Evolutionary conservation across 2,888 invertebrate genomes (phyloP).

Genomic region (Noctua janthe): DNA sequence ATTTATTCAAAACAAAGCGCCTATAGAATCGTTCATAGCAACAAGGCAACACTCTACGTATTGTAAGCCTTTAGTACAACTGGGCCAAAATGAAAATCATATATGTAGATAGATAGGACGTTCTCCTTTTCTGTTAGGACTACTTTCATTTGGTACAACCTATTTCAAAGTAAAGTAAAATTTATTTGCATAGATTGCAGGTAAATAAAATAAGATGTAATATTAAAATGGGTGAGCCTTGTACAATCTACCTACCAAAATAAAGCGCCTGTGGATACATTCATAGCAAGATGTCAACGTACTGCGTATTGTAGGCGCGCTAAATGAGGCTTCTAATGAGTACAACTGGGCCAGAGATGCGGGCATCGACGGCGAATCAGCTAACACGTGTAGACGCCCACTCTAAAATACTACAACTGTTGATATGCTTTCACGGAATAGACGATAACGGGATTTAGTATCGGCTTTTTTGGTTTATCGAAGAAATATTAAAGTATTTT

Average conservation of each 20-base stretch:
- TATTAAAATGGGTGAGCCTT: too few species aligned
- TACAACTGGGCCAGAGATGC: slow-evolving; percentile 1
- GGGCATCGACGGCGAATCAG: slow-evolving; percentile 16
- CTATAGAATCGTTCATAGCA: slow-evolving; percentile 26
- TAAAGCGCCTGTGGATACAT: slow-evolving; percentile 15
- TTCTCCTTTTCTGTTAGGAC: neutral
- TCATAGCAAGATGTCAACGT: slow-evolving; percentile 38
- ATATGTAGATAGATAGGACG: neutral
- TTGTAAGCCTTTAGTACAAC: slow-evolving; percentile 14
- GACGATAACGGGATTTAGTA: neutral
- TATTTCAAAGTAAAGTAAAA: too few species aligned
- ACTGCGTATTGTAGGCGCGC: slow-evolving; percentile 48
- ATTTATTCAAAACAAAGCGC: neutral
- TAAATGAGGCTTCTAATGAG: slow-evolving; percentile 16
- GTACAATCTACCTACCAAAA: too few species aligned
- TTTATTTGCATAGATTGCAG: too few species aligned
- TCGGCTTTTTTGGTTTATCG: neutral
- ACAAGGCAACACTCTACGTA: slow-evolving; percentile 42
- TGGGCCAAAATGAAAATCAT: neutral
- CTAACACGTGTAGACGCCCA: slow-evolving; percentile 39
- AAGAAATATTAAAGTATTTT: neutral
- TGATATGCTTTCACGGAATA: slow-evolving; percentile 25
- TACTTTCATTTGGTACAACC: neutral
- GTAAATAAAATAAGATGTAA: too few species aligned
- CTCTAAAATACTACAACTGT: slow-evolving; percentile 42